Base-by-base conservation (phyloP, 2,797 vertebrate genomes). In the Mormyrops boulengeri region DNA sequence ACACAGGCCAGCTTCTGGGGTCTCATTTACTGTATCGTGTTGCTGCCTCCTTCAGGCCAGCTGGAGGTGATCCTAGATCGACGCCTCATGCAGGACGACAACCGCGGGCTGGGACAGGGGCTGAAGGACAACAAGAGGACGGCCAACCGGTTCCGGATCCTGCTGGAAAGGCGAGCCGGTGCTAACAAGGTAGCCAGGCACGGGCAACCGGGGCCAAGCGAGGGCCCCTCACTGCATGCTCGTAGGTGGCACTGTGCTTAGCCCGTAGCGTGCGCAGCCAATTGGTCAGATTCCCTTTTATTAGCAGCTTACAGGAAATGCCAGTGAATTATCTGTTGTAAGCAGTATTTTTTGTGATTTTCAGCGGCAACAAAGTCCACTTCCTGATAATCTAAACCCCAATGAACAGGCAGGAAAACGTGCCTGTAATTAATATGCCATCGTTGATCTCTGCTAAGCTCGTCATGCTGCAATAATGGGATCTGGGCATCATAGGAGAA, bases 31-130 rank as follows among this genome's bases (percentile, higher is more conserved):
- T 4, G 22, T 80, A 49, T 38, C 30, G 26, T 77, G 62, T 22
- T 19, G n/a, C 22, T 85, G 12, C 38, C 44, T 38, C 41, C 57
- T 82, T 50, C 95, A 99, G 99, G 99, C 91, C 97, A 99, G 93
- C 95, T 99, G 82, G 98, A 99, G 94, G 97, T 99, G 91, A 97
- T 99, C 92, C 93, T 99, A 95, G 99, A 99, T 94, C 96, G 99
- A 3, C 96, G 98, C 41, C 95, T 99, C 88, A 98, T 99, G 97
- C 99, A 99, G 93, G 99, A 99, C 1, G 99, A 99, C 95, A 99
- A 99, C 92, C 97, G 98, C 0, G 99, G 99, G 85, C 96, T 99
- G 5, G 98, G 99, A 91, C 99, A 99, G 77, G 99, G 98, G 1
- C 95, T 99, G 91, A 99, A 99, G 95, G 98, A 99, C 95, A 99